A percentile compares a stretch with the other conserved stretches of the same genome.
Evolutionary conservation across 1,140 invertebrate species (phyloP).

Genomic region (Trinorchestia longiramus): DNA sequence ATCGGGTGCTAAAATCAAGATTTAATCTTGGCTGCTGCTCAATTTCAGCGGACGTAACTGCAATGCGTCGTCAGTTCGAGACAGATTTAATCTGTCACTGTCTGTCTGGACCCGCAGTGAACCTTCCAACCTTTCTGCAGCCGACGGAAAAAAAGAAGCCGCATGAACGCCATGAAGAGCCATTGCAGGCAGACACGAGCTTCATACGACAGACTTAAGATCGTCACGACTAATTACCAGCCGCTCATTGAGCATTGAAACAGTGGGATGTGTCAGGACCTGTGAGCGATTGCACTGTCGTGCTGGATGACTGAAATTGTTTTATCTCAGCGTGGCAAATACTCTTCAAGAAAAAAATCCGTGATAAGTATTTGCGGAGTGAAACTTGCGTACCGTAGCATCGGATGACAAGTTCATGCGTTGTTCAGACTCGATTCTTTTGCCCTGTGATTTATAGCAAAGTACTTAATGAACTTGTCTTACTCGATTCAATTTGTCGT

Average conservation of each 20-base stretch:
- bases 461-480: too few relatives aligned
- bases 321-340: neutral
- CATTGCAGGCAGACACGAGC: neutral
- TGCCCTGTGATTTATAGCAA: neutral
- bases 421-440: neutral
- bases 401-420: neutral
- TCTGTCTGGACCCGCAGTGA: neutral
- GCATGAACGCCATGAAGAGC: neutral
- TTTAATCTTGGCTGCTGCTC: neutral
- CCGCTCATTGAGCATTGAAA: neutral
- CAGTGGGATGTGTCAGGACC: neutral
- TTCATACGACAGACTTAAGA: neutral
- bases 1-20: neutral
- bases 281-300: neutral
- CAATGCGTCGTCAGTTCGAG: neutral
- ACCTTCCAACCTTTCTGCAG: neutral
- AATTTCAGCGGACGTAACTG: neutral
- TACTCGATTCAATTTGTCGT: too few relatives aligned
- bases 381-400: neutral
- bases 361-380: neutral
- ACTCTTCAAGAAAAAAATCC: too few relatives aligned
- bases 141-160: neutral
- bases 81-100: constrained; percentile 48
- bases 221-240: neutral
- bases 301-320: too few relatives aligned